A percentile compares a stretch with the other conserved stretches of the same genome.
phyloP scores from a whole-genome alignment of 2,797 vertebrate species.

The Chiloscyllium punctatum region DNA sequence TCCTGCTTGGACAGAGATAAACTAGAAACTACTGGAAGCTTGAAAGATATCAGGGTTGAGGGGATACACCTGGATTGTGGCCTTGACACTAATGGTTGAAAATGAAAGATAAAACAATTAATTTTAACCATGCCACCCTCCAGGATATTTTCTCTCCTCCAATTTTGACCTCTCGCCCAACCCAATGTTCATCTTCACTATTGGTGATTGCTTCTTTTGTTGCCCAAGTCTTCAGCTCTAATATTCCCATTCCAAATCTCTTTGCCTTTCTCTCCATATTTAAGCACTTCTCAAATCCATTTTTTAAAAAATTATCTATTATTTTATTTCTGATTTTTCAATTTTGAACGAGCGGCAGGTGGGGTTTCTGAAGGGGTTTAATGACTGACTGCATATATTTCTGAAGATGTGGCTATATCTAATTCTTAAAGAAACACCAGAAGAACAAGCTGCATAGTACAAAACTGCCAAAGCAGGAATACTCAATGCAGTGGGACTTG shows the following conservation, averaged over 20 bases:
- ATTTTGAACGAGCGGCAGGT: no score
- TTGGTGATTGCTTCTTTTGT: not conserved
- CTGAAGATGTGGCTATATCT: no score
- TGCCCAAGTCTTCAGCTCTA: not conserved
- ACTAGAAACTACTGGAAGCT: not conserved
- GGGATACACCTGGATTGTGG: not conserved
- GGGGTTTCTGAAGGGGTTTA: no score
- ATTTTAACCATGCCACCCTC: not conserved
- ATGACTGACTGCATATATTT: no score
- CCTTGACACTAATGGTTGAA: not conserved
- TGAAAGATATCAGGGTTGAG: not conserved
- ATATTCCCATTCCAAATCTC: not conserved
- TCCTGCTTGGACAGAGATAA: not conserved
- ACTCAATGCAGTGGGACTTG: no score
- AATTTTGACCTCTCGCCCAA: not conserved
- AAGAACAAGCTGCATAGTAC: no score
- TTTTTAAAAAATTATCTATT: no score
- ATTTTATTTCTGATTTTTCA: no score
- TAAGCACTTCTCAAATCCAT: not conserved
- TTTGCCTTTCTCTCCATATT: not conserved
- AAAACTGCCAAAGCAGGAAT: no score
- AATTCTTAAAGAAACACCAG: no score
- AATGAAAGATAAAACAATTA: not conserved
- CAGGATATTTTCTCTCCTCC: not conserved
- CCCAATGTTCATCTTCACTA: not conserved